Evolutionary conservation across 1,140 invertebrate genomes (phyloP).

Genomic region (Diuraphis noxia): DNA sequence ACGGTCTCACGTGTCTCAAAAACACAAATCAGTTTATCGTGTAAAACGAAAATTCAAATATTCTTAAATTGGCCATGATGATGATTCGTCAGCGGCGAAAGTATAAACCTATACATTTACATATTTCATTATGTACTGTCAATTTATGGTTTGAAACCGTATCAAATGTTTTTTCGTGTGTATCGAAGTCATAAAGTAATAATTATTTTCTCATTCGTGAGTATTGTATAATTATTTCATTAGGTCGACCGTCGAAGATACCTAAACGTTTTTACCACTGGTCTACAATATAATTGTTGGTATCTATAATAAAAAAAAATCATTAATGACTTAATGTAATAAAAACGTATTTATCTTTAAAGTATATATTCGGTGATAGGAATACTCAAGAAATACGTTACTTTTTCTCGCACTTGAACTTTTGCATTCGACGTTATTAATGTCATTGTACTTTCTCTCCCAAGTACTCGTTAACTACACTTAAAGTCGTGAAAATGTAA

Average conservation of each 20-base stretch:
- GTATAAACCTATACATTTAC: background rate
- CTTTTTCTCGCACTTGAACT: background rate
- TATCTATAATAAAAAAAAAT: no score
- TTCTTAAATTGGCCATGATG: background rate
- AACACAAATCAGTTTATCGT: background rate
- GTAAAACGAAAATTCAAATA: background rate
- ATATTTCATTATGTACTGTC: background rate
- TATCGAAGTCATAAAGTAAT: background rate
- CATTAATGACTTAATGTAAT: background rate
- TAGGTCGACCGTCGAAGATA: background rate
- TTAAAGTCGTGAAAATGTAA: slow-evolving; percentile 17
- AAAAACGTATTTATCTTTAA: background rate
- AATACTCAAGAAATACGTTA: background rate
- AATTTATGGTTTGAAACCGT: background rate
- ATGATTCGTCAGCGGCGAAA: background rate
- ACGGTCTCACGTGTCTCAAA: background rate
- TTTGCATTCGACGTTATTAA: slow-evolving; percentile 19
- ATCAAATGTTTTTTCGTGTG: background rate
- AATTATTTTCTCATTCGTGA: background rate
- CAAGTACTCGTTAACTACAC: slow-evolving; percentile 13
- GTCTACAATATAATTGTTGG: background rate
- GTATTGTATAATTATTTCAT: background rate
- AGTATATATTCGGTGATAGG: background rate
- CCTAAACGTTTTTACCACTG: background rate
- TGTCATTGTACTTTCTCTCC: background rate